These are phyloP conservation scores for Melinaea menophilus DNA, from an alignment of 2,888 invertebrate species.

Conservation along the genomic window DNA sequence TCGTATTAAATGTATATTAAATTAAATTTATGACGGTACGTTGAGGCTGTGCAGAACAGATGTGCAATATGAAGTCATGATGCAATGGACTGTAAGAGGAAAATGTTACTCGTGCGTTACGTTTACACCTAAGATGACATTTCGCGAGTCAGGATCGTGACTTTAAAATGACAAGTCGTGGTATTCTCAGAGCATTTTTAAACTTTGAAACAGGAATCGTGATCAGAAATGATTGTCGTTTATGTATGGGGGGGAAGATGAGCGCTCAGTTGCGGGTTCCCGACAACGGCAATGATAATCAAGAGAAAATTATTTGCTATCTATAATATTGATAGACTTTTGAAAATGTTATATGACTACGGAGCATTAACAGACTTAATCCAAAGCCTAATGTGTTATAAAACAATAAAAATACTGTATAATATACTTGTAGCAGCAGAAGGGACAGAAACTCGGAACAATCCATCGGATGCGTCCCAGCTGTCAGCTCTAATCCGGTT, in stretches of 20 bases:
- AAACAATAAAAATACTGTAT: background rate
- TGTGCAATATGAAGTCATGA: constrained; percentile 23
- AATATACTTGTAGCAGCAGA: background rate
- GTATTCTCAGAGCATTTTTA: constrained; percentile 75
- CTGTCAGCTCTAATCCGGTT: constrained; percentile 51
- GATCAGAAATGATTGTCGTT: constrained; percentile 60
- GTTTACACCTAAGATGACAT: constrained; percentile 49
- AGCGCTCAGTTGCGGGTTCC: constrained; percentile 7
- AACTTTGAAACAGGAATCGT: constrained; percentile 73
- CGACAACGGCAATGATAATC: too few relatives aligned
- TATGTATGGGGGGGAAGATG: background rate
- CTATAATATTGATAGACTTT: too few relatives aligned
- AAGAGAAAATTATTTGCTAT: too few relatives aligned
- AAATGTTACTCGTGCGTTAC: constrained; percentile 33
- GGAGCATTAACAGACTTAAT: too few relatives aligned
- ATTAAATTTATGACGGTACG: constrained; percentile 8
- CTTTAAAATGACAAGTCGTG: constrained; percentile 74
- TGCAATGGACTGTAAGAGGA: constrained; percentile 27
- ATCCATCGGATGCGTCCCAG: constrained; percentile 31
- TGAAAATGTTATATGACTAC: too few relatives aligned
- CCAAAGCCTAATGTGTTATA: background rate
- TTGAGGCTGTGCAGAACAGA: constrained; percentile 15
- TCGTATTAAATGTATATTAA: background rate
- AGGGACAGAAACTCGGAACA: constrained; percentile 10
- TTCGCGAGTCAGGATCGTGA: constrained; percentile 62